Conservation (phyloP, 2,113 vertebrate species). For the Austrofundulus limnaeus region DNA sequence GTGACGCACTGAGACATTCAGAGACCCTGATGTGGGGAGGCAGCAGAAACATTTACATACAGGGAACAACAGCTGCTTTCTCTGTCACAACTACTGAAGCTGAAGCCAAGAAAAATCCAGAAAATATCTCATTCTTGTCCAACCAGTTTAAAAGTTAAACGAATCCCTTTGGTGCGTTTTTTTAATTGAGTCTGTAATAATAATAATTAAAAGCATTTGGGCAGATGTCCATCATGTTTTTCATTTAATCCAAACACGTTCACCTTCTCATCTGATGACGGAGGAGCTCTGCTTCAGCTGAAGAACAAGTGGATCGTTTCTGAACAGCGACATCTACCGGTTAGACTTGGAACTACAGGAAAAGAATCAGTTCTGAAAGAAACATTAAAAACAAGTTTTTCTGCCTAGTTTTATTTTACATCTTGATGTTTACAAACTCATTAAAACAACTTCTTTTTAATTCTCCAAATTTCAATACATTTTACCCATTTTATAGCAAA, state of each 20-base stretch:
- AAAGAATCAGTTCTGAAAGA: background rate
- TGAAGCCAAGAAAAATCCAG: conserved; percentile 36
- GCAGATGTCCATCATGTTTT: background rate
- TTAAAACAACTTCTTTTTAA: too few relatives aligned
- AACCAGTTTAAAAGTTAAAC: background rate
- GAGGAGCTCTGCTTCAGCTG: background rate
- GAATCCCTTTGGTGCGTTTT: background rate
- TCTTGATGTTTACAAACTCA: too few relatives aligned
- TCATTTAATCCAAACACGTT: background rate
- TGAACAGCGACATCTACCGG: background rate
- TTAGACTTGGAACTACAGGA: background rate
- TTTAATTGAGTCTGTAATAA: too few relatives aligned
- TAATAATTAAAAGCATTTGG: too few relatives aligned
- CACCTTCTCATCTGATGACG: background rate
- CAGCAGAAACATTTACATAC: conserved; percentile 51
- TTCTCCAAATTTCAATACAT: too few relatives aligned
- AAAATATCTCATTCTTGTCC: background rate
- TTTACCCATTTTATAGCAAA: too few relatives aligned
- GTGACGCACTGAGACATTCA: conserved; percentile 54
- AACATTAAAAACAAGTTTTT: background rate
- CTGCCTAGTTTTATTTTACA: too few relatives aligned
- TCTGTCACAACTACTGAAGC: conserved; percentile 25
- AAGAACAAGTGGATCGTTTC: background rate
- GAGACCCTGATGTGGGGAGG: conserved; percentile 1
- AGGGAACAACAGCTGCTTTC: conserved; percentile 60